phyloP scores from a whole-genome alignment of 2,888 invertebrate species.

The Ligdia adustata region DNA sequence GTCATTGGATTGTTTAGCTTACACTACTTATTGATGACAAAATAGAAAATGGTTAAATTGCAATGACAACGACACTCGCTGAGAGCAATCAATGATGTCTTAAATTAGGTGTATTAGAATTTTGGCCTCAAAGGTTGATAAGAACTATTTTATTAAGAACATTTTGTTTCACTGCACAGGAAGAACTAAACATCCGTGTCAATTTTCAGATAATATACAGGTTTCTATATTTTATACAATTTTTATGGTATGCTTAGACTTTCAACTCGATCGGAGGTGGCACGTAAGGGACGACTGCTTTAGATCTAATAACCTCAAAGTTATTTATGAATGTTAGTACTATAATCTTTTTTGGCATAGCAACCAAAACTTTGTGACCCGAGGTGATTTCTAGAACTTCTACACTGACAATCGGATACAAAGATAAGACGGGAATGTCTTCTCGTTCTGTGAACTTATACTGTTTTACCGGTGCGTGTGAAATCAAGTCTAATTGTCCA shows the following conservation, averaged over 20 bases:
- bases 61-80: too few relatives aligned
- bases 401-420: conserved; percentile 61
- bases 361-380: conserved; percentile 63
- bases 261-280: not conserved
- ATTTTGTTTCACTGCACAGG: not conserved
- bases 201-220: too few relatives aligned
- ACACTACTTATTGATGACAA: too few relatives aligned
- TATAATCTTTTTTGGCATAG: conserved; percentile 69
- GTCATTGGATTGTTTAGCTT: too few relatives aligned
- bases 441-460: conserved; percentile 61
- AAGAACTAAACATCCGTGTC: not conserved
- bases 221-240: too few relatives aligned
- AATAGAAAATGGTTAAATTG: too few relatives aligned
- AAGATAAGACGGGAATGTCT: conserved; percentile 58
- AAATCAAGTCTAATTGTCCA: conserved; percentile 59
- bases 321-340: conserved; percentile 57
- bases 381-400: conserved; percentile 60
- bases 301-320: conserved; percentile 42
- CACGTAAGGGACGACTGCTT: conserved; percentile 40
- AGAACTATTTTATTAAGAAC: too few relatives aligned
- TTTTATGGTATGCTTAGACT: too few relatives aligned
- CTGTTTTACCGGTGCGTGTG: conserved; percentile 56
- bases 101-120: too few relatives aligned
- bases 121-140: too few relatives aligned
- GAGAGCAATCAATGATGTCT: too few relatives aligned